Base-by-base conservation (phyloP, 2,113 vertebrate genomes). In the Symphodus melops region DNA sequence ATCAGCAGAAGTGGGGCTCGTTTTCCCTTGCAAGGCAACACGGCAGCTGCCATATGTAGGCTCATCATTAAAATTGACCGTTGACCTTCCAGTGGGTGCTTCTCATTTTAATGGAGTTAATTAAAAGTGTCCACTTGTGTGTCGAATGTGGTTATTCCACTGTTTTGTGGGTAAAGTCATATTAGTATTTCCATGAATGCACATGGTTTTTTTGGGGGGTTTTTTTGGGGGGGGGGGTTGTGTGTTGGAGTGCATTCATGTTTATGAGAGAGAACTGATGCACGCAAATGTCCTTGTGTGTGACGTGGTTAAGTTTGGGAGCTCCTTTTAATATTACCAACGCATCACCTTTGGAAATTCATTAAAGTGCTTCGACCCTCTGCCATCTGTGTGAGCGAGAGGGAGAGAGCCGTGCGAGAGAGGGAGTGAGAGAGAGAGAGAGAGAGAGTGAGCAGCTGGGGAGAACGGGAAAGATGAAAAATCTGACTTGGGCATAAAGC, bases 261-360 rank as follows among this genome's bases (percentile, higher is more conserved):
- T 17, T 7, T 48, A 12, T 59, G 25, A 28, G 44, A 58, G 11
- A 44, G 42, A 44, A 14, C 16, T 12, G 42, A 14, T 44, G 56
- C 17, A 1, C 33, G 39, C 44, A 23, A 42, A 23, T 70, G 49
- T 72, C 67, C 19, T 8, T 0, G 77, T 88, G 88, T 92, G 81
- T 82, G 76, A 36, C 58, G 55, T 81, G 80, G 70, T 92, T 86
- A 90, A 77, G 88, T 85, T 89, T 83, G 72, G 83, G 74, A 82
- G 79, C 79, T 74, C 87, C 88, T 89, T 92, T 93, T 91, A 89
- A 93, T 92, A 91, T 92, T 85, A 84, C 86, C 91, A 84, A 78
- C 72, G 74, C 84, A 52, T 68, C 75, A 85, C 75, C 89, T 90
- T 92, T 87, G 91, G 92, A 92, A 93, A 93, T 93, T 89, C 88